Evolutionary conservation across 1,140 invertebrate genomes (phyloP).

Genomic region (Centruroides vittatus): DNA sequence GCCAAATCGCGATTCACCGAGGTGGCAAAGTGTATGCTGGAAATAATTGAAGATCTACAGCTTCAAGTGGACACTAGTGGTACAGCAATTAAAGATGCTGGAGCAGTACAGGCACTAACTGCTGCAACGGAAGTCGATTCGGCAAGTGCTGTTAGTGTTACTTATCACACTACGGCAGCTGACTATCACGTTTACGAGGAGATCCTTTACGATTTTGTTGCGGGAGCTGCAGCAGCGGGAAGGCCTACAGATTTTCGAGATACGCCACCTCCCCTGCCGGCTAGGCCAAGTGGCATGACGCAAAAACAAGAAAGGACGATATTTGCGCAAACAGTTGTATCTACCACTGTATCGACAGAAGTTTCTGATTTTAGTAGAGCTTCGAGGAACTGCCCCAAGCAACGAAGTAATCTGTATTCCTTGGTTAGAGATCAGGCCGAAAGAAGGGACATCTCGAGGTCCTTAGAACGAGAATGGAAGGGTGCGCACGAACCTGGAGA

Average conservation of each 20-base stretch:
- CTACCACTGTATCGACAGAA: neutral
- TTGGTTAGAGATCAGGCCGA: slow-evolving; percentile 16
- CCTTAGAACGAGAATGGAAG: slow-evolving; percentile 16
- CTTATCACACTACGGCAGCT: slow-evolving; percentile 9
- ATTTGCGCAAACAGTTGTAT: neutral
- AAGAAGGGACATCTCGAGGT: slow-evolving; percentile 15
- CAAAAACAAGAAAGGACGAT: neutral
- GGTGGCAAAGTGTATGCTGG: slow-evolving; percentile 26
- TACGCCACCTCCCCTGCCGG: slow-evolving; percentile 8
- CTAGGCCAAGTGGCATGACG: slow-evolving; percentile 2
- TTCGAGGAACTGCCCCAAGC: slow-evolving; percentile 14
- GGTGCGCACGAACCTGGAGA: neutral
- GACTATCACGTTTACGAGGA: slow-evolving; percentile 29
- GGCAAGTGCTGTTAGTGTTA: neutral
- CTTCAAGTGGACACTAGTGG: neutral
- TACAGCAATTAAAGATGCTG: neutral
- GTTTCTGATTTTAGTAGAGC: neutral
- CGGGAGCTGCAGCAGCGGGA: neutral
- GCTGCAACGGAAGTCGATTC: neutral
- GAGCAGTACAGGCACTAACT: neutral
- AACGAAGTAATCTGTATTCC: slow-evolving; percentile 18
- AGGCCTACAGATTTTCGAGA: neutral
- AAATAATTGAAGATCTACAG: slow-evolving; percentile 27
- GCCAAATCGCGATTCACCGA: slow-evolving; percentile 21
- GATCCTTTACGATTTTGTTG: slow-evolving; percentile 23